Percentiles rank a stretch among this genome's conserved stretches.
Evolutionary conservation across 2,888 invertebrate genomes (phyloP).

Genomic region (Alentia gelatinosa): DNA sequence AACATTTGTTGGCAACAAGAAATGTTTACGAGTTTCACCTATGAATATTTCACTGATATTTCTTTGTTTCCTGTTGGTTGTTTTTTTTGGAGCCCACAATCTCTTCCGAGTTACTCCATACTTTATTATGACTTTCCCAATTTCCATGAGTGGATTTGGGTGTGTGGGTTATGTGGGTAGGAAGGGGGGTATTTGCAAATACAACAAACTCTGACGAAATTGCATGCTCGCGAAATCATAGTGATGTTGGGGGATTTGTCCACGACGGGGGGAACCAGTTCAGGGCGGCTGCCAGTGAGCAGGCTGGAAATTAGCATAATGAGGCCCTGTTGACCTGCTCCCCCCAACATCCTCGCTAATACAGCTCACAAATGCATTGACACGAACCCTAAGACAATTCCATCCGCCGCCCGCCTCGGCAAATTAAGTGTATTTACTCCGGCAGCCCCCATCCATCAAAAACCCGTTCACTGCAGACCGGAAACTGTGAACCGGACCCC

Average conservation of each 20-base stretch:
- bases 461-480: not conserved
- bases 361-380: slow-evolving; percentile 45
- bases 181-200: too few species aligned
- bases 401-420: slow-evolving; percentile 5
- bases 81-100: too few species aligned
- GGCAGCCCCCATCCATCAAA: slow-evolving; percentile 15
- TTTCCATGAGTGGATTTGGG: too few species aligned
- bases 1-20: not conserved
- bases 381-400: slow-evolving; percentile 48
- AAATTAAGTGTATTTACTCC: slow-evolving; percentile 52
- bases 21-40: too few species aligned
- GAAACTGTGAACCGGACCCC: not conserved
- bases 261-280: not conserved
- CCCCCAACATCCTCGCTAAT: not conserved
- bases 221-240: not conserved
- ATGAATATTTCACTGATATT: too few species aligned
- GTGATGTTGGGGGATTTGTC: not conserved
- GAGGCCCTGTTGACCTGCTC: not conserved
- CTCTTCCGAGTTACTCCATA: too few species aligned
- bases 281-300: not conserved
- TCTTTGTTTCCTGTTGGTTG: too few species aligned
- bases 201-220: not conserved
- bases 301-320: slow-evolving; percentile 5
- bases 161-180: not conserved
- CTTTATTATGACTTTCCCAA: too few species aligned